Base-by-base conservation (phyloP, 2,797 vertebrate genomes). In the Leptoclinus maculatus region DNA sequence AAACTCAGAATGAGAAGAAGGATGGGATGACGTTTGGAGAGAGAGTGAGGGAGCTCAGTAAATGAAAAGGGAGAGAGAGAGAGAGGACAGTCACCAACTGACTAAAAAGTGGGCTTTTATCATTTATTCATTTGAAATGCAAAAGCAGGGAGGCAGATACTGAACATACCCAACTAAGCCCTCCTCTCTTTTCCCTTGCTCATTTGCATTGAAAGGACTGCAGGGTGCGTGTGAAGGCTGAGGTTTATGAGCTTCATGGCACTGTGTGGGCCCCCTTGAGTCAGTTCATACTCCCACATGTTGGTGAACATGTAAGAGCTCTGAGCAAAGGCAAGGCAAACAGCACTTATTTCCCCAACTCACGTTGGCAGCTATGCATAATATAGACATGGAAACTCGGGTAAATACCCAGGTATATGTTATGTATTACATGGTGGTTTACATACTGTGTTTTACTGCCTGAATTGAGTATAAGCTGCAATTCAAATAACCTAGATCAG, bases 101-200 rank as follows among this genome's bases (percentile, higher is more conserved):
- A 83, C 75, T 90, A 80, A 92, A 93, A 92, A 93, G 84, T 89
- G 81, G 71, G 67, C 91, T 94, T 95, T 94, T 93, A 92, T 93
- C 92, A 90, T 95, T 83, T 93, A 92, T 94, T 94, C 88, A 94
- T 93, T 93, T 92, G 92, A 94, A 95, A 94, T 93, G 93, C 88
- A 93, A 90, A 94, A 91, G 83, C 78, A 71, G 62, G 62, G 77
- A 91, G 81, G 83, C 85, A 92, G 89, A 93, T 89, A 82, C 79
- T 73, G 79, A 91, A 87, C 82, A 80, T 81, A 80, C 71, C 79
- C 90, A 90, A 76, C 87, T 85, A 87, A 88, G 85, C 83, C 87
- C 80, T 80, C 79, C 74, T 87, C 87, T 86, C 76, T 87, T 74
- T 86, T 71, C 66, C 82, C 64, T 19, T 71, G 32, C 80, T 91